Evolutionary conservation across 1,140 invertebrate genomes (phyloP), one percentile per base, ranked within the genome.

Genomic region (Odontomachus brunneus): DNA sequence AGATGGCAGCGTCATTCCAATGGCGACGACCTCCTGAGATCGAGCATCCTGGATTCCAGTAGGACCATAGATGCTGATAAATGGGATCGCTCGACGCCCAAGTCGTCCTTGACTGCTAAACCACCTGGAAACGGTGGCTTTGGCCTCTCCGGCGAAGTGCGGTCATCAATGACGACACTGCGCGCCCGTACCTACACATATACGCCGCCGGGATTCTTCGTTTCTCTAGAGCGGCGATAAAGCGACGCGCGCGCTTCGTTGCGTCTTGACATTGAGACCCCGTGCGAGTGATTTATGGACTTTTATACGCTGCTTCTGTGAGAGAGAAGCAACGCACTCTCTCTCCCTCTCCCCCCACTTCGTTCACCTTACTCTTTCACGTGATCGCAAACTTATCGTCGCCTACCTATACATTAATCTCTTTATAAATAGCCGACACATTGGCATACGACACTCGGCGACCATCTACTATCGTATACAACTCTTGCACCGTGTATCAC

Each of bases 11-110:
- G 74, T 83, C 82, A 57, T 80, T 76, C 63, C 74, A 15, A 15
- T 57, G 81, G 81, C 60, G 65, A 26, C 65, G 53, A 80, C 29
- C 59, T 80, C 55, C 60, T 78, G 38, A 75, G 62, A 60, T 67
- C 74, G 44, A 80, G 62, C 29, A 76, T 80, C 74, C 74, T 51
- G 75, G 65, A 80, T 80, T 84, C 63, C 62, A 53, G 38, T 26
- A 65, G 51, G 60, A 76, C 82, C 74, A 62, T 78, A 49, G 55
- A 80, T 80, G 55, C 74, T 84, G 82, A 84, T 84, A 84, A 84
- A 84, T 84, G 65, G 75, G 74, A 67, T 66, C 57, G 60, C 62
- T 67, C 65, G 74, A 57, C 48, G 63, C 57, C 66, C 17, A 80
- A 59, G 74, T 84, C 65, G 63, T 74, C 78, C 78, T 74, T 73